Base-by-base conservation (phyloP, 2,113 vertebrate species). In the Phylloscopus whistleri region DNA sequence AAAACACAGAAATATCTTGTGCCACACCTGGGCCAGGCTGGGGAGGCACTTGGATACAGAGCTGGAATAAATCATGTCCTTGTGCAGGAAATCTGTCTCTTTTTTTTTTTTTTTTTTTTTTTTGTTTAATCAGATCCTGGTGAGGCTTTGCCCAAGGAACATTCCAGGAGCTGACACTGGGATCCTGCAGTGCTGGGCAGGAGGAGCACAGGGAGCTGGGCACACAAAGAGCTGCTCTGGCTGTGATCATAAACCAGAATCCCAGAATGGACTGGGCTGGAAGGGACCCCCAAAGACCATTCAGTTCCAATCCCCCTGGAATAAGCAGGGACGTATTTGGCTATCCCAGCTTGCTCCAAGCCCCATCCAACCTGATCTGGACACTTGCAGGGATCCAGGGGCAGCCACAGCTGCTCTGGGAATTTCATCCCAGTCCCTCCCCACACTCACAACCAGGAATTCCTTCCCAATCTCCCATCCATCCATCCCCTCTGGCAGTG, bases 311-410 rank as follows among this genome's bases (percentile, higher is more conserved):
- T 9, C 3, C 24, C 22, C 7, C 39, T 78, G 39, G 5, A 3
- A 48, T 21, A 5, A 4, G 33, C 59, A 81, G 68, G 31, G 59
- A 73, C 22, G 33, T 0, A 0, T 28, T 3, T 2, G 1, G 0
- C 31, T 4, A 0, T 8, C 15, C 35, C 51, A 66, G 58, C 17
- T 0, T 43, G 43, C 6, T 49, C 51, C 66, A 62, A 30, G 20
- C 23, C 26, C 16, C 0, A 0, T 20, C 55, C 56, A 80, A 0
- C 51, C 49, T 49, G 58, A 2, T 20, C 51, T 1, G 85, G 4
- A 2, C 58, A 51, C 5, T 88, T 0, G 39, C 85, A n/a, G n/a
- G n/a, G n/a, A n/a, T n/a, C n/a, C n/a, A n/a, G n/a, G n/a, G n/a
- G n/a, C n/a, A n/a, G n/a, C n/a, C n/a, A n/a, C n/a, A n/a, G n/a